Evolutionary conservation across 2,113 vertebrate species (phyloP), one percentile per base, ranked within the genome.

Genomic region (Andinoacara biseriatus): DNA sequence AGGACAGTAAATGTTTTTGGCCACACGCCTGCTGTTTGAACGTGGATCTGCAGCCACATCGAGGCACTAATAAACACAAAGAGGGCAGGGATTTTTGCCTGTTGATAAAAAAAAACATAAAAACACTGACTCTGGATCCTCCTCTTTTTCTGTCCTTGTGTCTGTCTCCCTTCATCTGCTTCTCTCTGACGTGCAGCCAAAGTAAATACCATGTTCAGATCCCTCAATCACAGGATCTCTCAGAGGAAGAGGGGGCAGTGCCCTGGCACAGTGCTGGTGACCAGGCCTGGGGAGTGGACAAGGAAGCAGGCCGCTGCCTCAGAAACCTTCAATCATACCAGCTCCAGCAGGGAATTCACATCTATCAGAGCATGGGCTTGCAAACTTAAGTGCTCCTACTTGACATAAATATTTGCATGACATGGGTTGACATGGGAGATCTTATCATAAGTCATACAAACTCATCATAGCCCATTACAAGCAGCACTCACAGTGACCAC

Each of bases 331-430:
- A 82, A 49, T 92, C 85, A 89, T 80, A 89, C 78, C 85, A 62
- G 81, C 61, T 78, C 86, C 90, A 88, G 74, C 56, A 63, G 93
- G 92, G 91, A 90, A 87, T 92, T 88, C 86, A 77, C 90, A 93
- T 94, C 90, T 94, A 90, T 94, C 90, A 93, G 76, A 67, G 89
- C 79, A 74, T 82, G 86, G n/a, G 75, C 86, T 90, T 49, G 46
- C 86, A 82, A 57, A 87, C 76, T 78, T 65, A 91, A 91, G 90
- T 89, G 87, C 88, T 86, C 63, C 89, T 83, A 83, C 90, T 89
- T 91, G 90, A 91, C 88, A 91, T 95, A 93, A 93, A 94, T 94
- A 91, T 95, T 95, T 94, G 93, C 92, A 92, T 94, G 92, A 92
- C 93, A 94, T 67, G 85, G 80, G 80, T 57, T 90, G 91, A 93